Conservation (phyloP, 2,888 invertebrate species). For the Pandemis heparana region DNA sequence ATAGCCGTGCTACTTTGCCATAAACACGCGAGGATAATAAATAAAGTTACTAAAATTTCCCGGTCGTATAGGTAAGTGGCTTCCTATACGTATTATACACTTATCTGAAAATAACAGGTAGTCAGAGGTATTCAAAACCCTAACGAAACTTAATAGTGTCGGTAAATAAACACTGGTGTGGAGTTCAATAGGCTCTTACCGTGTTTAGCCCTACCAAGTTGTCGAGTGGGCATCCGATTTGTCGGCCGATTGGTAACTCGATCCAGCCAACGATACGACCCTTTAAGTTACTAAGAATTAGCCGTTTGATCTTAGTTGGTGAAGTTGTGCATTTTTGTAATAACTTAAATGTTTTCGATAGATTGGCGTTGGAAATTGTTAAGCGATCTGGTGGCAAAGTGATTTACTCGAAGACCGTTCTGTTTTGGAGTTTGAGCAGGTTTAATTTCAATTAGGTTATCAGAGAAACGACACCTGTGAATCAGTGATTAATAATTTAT, state of each 20-base stretch:
- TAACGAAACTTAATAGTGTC: constrained; percentile 30
- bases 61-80: not conserved
- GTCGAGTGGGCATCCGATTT: constrained; percentile 20
- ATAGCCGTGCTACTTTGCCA: not conserved
- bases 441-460: too few species aligned
- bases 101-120: not conserved
- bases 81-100: not conserved
- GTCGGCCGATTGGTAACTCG: constrained; percentile 28
- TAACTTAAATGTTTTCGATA: constrained; percentile 3
- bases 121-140: constrained; percentile 5
- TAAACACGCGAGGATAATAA: not conserved
- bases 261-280: not conserved
- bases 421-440: not conserved
- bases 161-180: constrained; percentile 20
- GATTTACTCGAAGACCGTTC: not conserved
- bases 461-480: too few species aligned
- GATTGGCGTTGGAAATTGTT: constrained; percentile 4
- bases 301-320: constrained; percentile 26
- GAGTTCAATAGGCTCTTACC: not conserved
- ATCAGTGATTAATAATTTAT: too few species aligned
- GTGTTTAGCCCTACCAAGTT: constrained; percentile 3
- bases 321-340: constrained; percentile 22
- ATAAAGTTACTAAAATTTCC: not conserved
- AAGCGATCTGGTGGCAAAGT: not conserved
- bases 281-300: constrained; percentile 11